Evolutionary conservation across 2,113 vertebrate species (phyloP).

Genomic region (Poeciliopsis occidentalis): DNA sequence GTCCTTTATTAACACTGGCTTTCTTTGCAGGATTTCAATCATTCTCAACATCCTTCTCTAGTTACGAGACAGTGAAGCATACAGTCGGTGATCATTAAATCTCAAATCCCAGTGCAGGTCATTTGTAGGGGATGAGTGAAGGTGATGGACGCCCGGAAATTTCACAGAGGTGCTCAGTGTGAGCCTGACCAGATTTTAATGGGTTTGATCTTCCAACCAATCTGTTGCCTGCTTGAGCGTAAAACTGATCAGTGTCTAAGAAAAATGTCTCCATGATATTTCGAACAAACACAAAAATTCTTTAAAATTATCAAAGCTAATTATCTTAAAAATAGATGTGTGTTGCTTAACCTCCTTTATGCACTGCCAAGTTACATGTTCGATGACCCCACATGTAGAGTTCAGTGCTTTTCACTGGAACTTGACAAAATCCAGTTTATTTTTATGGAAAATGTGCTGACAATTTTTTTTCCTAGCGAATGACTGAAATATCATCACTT

Average conservation of each 20-base stretch:
- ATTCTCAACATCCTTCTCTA: slow-evolving; percentile 24
- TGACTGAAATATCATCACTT: no score
- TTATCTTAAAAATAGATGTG: background rate
- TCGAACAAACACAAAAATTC: background rate
- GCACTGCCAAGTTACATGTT: no score
- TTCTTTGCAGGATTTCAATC: slow-evolving; percentile 27
- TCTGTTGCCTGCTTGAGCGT: background rate
- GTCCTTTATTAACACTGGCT: slow-evolving; percentile 37
- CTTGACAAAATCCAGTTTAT: no score
- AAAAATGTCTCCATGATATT: background rate
- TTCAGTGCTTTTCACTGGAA: no score
- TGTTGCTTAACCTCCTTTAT: background rate
- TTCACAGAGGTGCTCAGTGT: background rate
- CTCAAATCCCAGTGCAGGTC: slow-evolving; percentile 12
- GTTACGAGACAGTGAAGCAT: slow-evolving; percentile 18
- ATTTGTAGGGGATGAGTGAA: slow-evolving; percentile 11
- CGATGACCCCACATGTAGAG: no score
- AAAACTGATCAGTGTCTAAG: background rate
- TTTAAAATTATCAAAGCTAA: background rate
- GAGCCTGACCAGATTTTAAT: background rate
- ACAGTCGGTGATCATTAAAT: slow-evolving; percentile 24
- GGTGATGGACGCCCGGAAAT: background rate
- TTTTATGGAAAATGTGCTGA: no score
- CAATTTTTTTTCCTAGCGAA: no score
- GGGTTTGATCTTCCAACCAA: background rate